A percentile compares a stretch with the other conserved stretches of the same genome.
These are phyloP conservation scores for Tiaroga cobitis DNA, from an alignment of 2,797 vertebrate species.

Conservation along the genomic window DNA sequence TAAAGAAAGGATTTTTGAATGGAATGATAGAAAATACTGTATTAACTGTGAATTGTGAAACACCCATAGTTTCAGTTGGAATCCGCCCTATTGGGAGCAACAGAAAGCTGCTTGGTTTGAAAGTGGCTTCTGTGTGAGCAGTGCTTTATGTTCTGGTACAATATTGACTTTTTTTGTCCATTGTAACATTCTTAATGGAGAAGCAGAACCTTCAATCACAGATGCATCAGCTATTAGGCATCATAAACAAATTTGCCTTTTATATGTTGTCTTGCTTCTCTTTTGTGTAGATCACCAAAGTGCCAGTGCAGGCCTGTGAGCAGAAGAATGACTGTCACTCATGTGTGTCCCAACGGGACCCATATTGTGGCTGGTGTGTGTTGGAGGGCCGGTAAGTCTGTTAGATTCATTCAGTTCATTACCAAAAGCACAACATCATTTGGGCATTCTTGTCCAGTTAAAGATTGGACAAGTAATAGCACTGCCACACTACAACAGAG, in stretches of 20 bases:
- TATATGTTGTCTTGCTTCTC: slow-evolving; percentile 43
- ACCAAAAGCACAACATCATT: not conserved
- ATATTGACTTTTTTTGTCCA: not conserved
- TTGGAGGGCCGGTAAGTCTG: slow-evolving; percentile 82
- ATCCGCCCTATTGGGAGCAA: not conserved
- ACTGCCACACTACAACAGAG: not conserved
- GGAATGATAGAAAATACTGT: not conserved
- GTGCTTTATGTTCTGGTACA: not conserved
- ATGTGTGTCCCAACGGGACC: slow-evolving; percentile 84
- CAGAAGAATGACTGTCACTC: slow-evolving; percentile 79
- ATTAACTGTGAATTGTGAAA: not conserved
- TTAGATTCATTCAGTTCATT: not conserved
- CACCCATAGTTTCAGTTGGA: not conserved
- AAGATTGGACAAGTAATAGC: not conserved
- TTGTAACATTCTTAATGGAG: not conserved
- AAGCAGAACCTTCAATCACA: not conserved
- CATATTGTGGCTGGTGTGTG: slow-evolving; percentile 98
- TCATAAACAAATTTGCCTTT: too few relatives aligned
- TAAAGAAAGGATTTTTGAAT: not conserved
- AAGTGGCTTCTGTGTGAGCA: not conserved
- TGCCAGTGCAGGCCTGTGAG: slow-evolving; percentile 88
- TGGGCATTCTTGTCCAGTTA: not conserved
- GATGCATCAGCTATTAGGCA: too few relatives aligned
- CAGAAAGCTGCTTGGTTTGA: not conserved
- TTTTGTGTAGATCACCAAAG: slow-evolving; percentile 80